Conservation (phyloP, 2,888 invertebrate species). For the Steinernema hermaphroditum region DNA sequence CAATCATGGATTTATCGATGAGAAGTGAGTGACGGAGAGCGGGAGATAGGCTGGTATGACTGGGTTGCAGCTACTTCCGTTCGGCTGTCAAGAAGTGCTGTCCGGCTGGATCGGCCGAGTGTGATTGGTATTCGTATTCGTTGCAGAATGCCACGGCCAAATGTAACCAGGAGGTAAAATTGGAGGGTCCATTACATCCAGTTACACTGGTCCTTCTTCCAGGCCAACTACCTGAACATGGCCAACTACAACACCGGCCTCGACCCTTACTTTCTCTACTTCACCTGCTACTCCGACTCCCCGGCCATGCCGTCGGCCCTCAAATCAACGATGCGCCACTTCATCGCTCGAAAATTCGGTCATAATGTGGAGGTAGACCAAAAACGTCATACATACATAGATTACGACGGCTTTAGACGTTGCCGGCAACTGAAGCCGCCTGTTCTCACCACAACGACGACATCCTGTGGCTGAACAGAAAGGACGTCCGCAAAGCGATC, state of each 20-base stretch:
- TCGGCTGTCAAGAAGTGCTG: constrained; percentile 49
- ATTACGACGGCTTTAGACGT: not conserved
- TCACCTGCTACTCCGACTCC: constrained; percentile 54
- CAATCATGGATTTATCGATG: constrained; percentile 55
- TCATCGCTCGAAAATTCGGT: constrained; percentile 19
- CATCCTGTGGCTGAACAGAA: constrained; percentile 50
- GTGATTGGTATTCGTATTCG: constrained; percentile 49
- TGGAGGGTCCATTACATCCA: no score
- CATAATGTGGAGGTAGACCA: not conserved
- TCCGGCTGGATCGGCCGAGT: constrained; percentile 37
- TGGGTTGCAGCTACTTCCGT: constrained; percentile 38
- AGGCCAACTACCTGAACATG: constrained; percentile 41
- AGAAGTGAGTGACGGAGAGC: constrained; percentile 39
- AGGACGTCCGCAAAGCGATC: constrained; percentile 48
- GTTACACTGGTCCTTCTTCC: constrained; percentile 10
- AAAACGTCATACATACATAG: no score
- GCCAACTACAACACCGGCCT: constrained; percentile 54
- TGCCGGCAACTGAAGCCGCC: constrained; percentile 35
- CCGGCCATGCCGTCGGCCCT: constrained; percentile 13
- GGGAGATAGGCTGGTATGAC: not conserved
- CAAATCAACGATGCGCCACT: constrained; percentile 22
- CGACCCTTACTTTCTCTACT: constrained; percentile 60
- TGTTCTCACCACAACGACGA: constrained; percentile 56
- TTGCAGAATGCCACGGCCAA: constrained; percentile 34
- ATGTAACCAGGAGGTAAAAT: constrained; percentile 41